phyloP scores from a whole-genome alignment of 2,888 invertebrate species.

The Campopleginae sp. region DNA sequence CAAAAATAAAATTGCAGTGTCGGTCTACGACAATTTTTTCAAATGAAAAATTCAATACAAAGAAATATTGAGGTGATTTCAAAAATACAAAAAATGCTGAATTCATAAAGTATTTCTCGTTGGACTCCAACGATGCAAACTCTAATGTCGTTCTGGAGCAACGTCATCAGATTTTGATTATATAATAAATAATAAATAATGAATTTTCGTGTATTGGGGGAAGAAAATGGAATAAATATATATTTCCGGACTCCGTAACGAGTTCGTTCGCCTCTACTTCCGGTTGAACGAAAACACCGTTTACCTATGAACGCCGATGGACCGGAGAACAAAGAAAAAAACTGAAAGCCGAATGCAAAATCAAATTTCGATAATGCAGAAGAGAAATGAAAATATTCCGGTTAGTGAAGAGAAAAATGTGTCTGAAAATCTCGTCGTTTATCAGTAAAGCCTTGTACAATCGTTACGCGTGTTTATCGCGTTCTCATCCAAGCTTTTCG shows the following conservation, averaged over 20 bases:
- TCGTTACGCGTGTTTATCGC: slow-evolving; percentile 35
- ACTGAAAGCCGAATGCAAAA: not conserved
- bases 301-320: too few relatives aligned
- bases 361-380: not conserved
- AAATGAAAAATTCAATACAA: too few relatives aligned
- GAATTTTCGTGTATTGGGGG: too few relatives aligned
- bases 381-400: not conserved
- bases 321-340: not conserved
- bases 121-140: too few relatives aligned
- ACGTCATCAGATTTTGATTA: not conserved
- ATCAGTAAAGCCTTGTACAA: slow-evolving; percentile 13
- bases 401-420: not conserved
- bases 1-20: too few relatives aligned
- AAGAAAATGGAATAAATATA: not conserved
- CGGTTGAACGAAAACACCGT: too few relatives aligned
- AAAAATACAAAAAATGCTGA: too few relatives aligned
- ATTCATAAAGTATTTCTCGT: too few relatives aligned
- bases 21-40: too few relatives aligned
- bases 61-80: too few relatives aligned
- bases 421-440: slow-evolving; percentile 19
- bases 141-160: too few relatives aligned
- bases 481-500: slow-evolving; percentile 19
- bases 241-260: not conserved
- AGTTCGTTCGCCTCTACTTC: not conserved
- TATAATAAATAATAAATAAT: too few relatives aligned